phyloP scores from a whole-genome alignment of 2,797 vertebrate species.

The Agapornis canus region DNA sequence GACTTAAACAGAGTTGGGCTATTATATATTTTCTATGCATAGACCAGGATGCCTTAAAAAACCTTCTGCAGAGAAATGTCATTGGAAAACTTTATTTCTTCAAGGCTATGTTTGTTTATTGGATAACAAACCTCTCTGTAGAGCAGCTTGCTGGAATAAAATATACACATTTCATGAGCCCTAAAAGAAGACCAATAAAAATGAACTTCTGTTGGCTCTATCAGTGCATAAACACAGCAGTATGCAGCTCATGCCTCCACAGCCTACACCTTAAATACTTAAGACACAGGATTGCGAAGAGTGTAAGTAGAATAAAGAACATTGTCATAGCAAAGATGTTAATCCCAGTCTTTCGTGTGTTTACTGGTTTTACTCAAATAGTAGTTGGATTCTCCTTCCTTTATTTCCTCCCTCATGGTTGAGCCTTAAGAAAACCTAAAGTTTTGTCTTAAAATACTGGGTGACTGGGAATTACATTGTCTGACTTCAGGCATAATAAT shows the following conservation, averaged over 20 bases:
- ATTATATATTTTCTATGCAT: background rate
- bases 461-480: background rate
- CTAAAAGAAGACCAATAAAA: background rate
- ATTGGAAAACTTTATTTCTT: background rate
- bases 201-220: background rate
- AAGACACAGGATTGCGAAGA: background rate
- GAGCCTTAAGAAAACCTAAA: background rate
- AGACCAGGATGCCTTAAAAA: conserved; percentile 13
- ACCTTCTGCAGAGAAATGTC: background rate
- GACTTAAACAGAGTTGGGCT: background rate
- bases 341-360: background rate
- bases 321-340: background rate
- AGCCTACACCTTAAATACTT: background rate
- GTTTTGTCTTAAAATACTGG: background rate
- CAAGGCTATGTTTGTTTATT: background rate
- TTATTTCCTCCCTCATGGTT: background rate
- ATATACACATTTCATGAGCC: background rate
- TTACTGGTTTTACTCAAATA: background rate
- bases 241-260: background rate
- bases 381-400: background rate
- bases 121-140: background rate
- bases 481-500: background rate
- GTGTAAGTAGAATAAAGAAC: background rate
- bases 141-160: conserved; percentile 10
- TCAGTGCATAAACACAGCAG: background rate